Evolutionary conservation across 2,113 vertebrate species (phyloP).

Genomic region (Eulacestoma nigropectus): DNA sequence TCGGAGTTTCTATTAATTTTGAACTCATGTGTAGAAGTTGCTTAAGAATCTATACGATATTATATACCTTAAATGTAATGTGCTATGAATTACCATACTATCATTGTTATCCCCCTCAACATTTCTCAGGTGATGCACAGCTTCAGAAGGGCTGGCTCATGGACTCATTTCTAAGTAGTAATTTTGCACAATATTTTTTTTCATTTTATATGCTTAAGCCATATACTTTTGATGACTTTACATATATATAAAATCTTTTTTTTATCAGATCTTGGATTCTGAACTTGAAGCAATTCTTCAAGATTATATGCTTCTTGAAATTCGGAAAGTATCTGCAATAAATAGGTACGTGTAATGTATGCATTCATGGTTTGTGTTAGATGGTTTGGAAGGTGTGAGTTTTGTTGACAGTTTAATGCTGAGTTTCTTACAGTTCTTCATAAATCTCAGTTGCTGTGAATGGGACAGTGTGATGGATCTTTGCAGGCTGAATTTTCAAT

Average conservation of each 20-base stretch:
- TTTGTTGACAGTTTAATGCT: background rate
- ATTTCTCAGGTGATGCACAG: background rate
- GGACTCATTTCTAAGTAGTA: background rate
- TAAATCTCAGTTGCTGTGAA: background rate
- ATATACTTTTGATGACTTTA: background rate
- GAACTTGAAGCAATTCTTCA: background rate
- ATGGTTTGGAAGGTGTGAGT: background rate
- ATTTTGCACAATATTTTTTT: background rate
- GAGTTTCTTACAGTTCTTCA: background rate
- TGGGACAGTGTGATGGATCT: background rate
- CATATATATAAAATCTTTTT: background rate
- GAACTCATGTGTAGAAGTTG: background rate
- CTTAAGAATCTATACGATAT: background rate
- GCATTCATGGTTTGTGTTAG: background rate
- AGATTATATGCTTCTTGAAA: background rate
- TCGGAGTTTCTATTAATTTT: background rate
- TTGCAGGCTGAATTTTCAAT: background rate
- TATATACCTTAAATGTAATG: background rate
- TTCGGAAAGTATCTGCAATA: background rate
- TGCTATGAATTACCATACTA: background rate
- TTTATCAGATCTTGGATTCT: conserved; percentile 19
- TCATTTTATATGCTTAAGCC: background rate
- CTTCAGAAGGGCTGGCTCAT: background rate
- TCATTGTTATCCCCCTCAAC: background rate
- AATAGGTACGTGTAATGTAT: background rate